Evolutionary conservation across 2,113 vertebrate genomes (phyloP).

Genomic region (Proterorhinus semilunaris): DNA sequence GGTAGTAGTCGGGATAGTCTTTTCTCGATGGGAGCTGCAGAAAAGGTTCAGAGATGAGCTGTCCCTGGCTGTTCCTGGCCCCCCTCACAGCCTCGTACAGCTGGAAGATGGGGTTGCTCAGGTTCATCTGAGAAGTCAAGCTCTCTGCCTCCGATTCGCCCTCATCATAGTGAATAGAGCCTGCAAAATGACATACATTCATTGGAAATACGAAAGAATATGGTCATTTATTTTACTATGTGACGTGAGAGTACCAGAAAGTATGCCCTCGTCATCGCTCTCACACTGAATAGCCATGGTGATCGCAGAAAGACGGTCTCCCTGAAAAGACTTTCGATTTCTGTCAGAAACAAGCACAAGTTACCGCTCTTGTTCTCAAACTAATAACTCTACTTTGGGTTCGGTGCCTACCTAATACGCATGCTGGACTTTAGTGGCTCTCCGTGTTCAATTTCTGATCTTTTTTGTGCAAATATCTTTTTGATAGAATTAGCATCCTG

Average conservation of each 20-base stretch:
- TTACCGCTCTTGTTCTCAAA: neutral
- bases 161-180: constrained; percentile 87
- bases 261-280: constrained; percentile 94
- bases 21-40: constrained; percentile 96
- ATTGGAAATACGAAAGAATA: too few species aligned
- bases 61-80: constrained; percentile 94
- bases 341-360: constrained; percentile 61
- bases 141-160: constrained; percentile 95
- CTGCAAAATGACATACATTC: constrained; percentile 37
- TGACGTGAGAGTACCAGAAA: constrained; percentile 81
- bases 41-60: constrained; percentile 95
- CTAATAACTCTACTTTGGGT: neutral
- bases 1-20: constrained; percentile 97
- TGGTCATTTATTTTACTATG: too few species aligned
- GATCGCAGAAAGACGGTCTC: constrained; percentile 93
- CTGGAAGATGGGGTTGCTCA: constrained; percentile 94
- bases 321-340: constrained; percentile 92
- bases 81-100: constrained; percentile 93
- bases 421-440: constrained; percentile 94
- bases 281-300: constrained; percentile 98
- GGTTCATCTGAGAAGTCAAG: constrained; percentile 92
- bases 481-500: constrained; percentile 98
- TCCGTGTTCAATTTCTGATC: constrained; percentile 92
- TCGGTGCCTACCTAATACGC: constrained; percentile 83
- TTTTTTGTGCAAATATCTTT: constrained; percentile 96